phyloP scores from a whole-genome alignment of 2,888 invertebrate genomes.

The Liposcelis brunnea region DNA sequence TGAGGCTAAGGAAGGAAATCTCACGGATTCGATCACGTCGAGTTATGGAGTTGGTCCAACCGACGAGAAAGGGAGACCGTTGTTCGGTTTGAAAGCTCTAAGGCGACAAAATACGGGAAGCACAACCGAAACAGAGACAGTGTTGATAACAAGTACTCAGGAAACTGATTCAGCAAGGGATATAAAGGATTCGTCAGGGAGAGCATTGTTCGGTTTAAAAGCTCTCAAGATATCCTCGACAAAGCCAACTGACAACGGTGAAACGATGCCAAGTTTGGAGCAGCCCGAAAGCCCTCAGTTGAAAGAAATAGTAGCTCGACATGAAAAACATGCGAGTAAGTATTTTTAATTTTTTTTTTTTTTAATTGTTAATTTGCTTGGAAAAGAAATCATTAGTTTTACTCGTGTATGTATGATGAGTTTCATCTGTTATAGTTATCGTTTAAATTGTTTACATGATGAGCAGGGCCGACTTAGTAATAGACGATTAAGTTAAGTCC shows the following conservation, averaged over 20 bases:
- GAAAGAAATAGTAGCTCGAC: constrained; percentile 20
- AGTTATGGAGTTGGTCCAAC: constrained; percentile 71
- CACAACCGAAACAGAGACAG: constrained; percentile 24
- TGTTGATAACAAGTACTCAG: not conserved
- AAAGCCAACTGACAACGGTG: constrained; percentile 12
- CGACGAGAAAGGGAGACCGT: constrained; percentile 59
- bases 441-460: too few species aligned
- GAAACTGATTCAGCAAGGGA: constrained; percentile 11
- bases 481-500: too few species aligned
- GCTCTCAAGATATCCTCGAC: constrained; percentile 21
- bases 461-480: too few species aligned
- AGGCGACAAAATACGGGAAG: constrained; percentile 34
- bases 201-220: constrained; percentile 26
- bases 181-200: constrained; percentile 22
- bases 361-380: not conserved
- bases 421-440: too few species aligned
- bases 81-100: constrained; percentile 63
- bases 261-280: constrained; percentile 18
- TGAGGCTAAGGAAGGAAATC: too few species aligned
- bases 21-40: constrained; percentile 52
- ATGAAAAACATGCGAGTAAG: constrained; percentile 20
- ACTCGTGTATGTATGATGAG: too few species aligned
- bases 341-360: constrained; percentile 10
- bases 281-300: constrained; percentile 19
- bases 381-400: too few species aligned